Base-by-base conservation (phyloP, 2,797 vertebrate genomes). In the Trematomus bernacchii region DNA sequence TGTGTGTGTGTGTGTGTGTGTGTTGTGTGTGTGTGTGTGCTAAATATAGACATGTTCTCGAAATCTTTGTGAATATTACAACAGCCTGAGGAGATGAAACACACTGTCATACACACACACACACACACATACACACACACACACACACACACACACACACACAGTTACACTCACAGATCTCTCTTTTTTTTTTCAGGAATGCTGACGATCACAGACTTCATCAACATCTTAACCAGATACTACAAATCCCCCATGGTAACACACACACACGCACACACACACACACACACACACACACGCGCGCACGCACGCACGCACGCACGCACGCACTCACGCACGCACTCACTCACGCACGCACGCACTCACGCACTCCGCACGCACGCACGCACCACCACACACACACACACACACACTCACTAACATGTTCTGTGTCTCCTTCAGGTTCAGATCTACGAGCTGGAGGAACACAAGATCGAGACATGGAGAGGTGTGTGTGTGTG, bases 161-260 rank as follows among this genome's bases (percentile, higher is more conserved):
- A 7, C 30, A 33, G 23, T 3, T 23, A 33, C 30, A 33, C 30
- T 8, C 33, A 37, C 7, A 9, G 0, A 37, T 37, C 51, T 27
- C 53, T 71, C 77, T 81, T 81, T 54, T 85, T 81, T 84, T 55
- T 77, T 61, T 42, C 92, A 99, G 98, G 98, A 93, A 99, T 99
- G 98, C 95, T 99, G 96, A 99, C 98, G 84, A 99, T 99, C 95
- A 99, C 98, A 93, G 98, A 99, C 94, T 99, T 99, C 96, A 99
- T 99, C 95, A 99, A 98, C 93, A 99, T 99, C 93, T 96, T 99
- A 59, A 97, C 99, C 95, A 96, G 98, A 97, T 99, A 99, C 95
- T 99, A 99, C 92, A 99, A 98, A 85, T 99, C 53, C 98, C 98
- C 98, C 8, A 95, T 99, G 97, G 98, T 99, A 93, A 37, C 33